Evolutionary conservation across 2,888 invertebrate species (phyloP).

Genomic region (Cerastis leucographa): DNA sequence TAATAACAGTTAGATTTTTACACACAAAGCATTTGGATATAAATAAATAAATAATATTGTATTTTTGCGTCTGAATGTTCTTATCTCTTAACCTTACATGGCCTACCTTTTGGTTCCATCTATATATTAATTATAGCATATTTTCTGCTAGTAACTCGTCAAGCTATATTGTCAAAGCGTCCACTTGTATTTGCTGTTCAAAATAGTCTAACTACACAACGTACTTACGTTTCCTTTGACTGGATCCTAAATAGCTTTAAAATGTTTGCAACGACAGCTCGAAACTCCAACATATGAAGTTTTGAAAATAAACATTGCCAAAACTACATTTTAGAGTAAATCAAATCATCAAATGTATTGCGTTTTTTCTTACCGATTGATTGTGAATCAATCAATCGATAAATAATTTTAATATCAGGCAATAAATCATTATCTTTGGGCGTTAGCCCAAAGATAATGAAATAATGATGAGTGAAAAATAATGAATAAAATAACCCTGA

Average conservation of each 20-base stretch:
- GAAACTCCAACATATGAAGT: background rate
- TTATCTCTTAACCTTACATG: background rate
- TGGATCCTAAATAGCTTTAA: background rate
- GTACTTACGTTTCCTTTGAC: constrained; percentile 2
- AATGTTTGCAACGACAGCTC: background rate
- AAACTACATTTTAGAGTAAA: background rate
- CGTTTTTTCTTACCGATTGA: no score
- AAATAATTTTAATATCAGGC: no score
- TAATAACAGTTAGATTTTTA: no score
- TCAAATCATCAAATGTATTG: no score
- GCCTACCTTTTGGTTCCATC: background rate
- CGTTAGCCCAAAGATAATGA: no score
- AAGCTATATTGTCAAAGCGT: background rate
- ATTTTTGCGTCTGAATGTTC: constrained; percentile 16
- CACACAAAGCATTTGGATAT: no score
- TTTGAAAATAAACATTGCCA: background rate
- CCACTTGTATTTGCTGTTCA: constrained; percentile 5
- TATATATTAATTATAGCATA: background rate
- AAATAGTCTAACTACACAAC: background rate
- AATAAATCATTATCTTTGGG: no score
- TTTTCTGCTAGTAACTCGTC: background rate
- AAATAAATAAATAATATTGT: constrained; percentile 10
- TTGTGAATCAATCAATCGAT: no score
- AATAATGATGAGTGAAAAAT: no score
- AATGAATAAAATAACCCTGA: no score